Evolutionary conservation across 2,888 invertebrate species (phyloP).

Genomic region (Ichneumoninae sp.): DNA sequence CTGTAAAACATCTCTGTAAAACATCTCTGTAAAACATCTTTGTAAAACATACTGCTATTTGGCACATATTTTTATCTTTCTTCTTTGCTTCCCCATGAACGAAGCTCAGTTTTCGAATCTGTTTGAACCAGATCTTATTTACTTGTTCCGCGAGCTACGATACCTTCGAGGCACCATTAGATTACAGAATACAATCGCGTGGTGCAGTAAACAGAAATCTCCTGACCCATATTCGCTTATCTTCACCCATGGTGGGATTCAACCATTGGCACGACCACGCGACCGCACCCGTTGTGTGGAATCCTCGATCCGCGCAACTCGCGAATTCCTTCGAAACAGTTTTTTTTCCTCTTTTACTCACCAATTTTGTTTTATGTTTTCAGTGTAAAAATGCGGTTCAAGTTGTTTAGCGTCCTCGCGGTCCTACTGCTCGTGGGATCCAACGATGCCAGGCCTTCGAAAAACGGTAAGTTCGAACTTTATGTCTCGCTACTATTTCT

Average conservation of each 20-base stretch:
- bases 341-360: conserved; percentile 11
- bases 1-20: neutral
- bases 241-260: conserved; percentile 19
- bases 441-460: conserved; percentile 78
- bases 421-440: conserved; percentile 78
- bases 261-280: neutral
- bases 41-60: neutral
- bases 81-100: neutral
- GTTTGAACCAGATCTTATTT: neutral
- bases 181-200: neutral
- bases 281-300: neutral
- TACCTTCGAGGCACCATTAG: neutral
- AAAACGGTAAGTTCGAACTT: conserved; percentile 74
- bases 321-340: neutral
- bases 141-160: neutral
- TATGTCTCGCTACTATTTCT: too few relatives aligned
- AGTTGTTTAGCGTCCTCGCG: conserved; percentile 74
- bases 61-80: neutral
- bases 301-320: neutral
- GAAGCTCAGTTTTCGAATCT: neutral
- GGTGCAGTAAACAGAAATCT: conserved; percentile 6
- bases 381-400: conserved; percentile 81
- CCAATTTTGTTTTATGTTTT: conserved; percentile 72
- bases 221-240: conserved; percentile 47
- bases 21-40: neutral